Base-by-base conservation (phyloP, 2,888 invertebrate species). In the Aphrophora alni region DNA sequence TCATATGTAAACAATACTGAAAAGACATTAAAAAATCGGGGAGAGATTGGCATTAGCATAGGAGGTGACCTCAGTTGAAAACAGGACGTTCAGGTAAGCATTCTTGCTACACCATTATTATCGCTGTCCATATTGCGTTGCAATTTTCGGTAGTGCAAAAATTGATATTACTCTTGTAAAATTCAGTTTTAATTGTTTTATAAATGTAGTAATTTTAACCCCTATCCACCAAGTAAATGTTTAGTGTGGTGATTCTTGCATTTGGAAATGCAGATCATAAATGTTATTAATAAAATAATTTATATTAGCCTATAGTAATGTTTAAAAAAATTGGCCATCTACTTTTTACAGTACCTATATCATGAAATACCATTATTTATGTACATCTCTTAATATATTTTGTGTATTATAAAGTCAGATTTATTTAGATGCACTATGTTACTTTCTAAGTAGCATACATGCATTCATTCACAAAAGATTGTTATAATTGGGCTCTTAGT, bases 11-110 rank as follows among this genome's bases (percentile, higher is more conserved):
- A 59, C n/a, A 59, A 59, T 59, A 59, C 59, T 3, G 12, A 21
- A 21, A 21, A 59, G 59, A 59, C 21, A 59, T 59, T 59, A 21
- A 59, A 59, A 59, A 59, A 21, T 59, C 21, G 44, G 21, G 59
- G 59, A 21, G 21, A 21, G 21, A 21, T 21, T 59, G 5, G 21
- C 21, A 59, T 59, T 59, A 59, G 14, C 59, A 59, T 59, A 59
- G 59, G 59, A 59, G 59, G 59, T 59, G 59, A 59, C 59, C 59
- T 59, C 59, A 59, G 59, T 59, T 59, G 59, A 59, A 59, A 59
- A 59, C 59, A 59, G 59, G 59, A 59, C 59, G n/a, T 21, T 59
- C n/a, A 59, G 59, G 59, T 59, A 59, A 59, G 59, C 59, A 59
- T 44, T 44, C 59, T 59, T 21, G 59, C 3, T 21, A 21, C 59